phyloP scores from a whole-genome alignment of 35 echinoderm and acorn worm species.

The Apostichopus japonicus region DNA sequence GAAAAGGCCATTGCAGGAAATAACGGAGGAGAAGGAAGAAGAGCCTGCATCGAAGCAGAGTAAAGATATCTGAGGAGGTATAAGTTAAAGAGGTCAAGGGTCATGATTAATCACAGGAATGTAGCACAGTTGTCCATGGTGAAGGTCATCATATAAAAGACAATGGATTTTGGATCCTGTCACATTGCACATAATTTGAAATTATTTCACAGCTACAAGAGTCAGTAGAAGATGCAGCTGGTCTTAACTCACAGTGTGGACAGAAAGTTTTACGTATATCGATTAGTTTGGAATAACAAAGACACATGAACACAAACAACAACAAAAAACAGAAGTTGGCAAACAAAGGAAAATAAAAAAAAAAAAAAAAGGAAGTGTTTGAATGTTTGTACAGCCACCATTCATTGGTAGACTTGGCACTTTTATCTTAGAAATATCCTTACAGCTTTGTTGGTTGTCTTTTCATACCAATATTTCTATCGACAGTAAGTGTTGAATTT shows the following conservation, averaged over 20 bases:
- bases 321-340: no score
- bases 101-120: neutral
- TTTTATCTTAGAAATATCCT: neutral
- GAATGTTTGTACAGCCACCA: neutral
- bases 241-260: neutral
- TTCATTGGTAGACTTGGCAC: neutral
- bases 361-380: neutral
- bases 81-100: slow-evolving; percentile 8
- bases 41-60: slow-evolving; percentile 50
- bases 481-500: neutral
- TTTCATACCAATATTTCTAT: neutral
- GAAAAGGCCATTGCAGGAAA: slow-evolving; percentile 76
- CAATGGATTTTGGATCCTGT: neutral
- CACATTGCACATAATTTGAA: neutral
- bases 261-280: neutral
- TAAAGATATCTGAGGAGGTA: slow-evolving; percentile 49
- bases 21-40: slow-evolving; percentile 71
- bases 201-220: neutral
- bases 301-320: neutral
- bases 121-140: neutral
- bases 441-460: neutral
- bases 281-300: neutral
- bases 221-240: neutral
- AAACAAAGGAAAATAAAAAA: no score
- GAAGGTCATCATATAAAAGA: neutral